These are phyloP conservation scores for Drosophila chauvacae DNA, from an alignment of 1,140 invertebrate species.

Conservation along the genomic window DNA sequence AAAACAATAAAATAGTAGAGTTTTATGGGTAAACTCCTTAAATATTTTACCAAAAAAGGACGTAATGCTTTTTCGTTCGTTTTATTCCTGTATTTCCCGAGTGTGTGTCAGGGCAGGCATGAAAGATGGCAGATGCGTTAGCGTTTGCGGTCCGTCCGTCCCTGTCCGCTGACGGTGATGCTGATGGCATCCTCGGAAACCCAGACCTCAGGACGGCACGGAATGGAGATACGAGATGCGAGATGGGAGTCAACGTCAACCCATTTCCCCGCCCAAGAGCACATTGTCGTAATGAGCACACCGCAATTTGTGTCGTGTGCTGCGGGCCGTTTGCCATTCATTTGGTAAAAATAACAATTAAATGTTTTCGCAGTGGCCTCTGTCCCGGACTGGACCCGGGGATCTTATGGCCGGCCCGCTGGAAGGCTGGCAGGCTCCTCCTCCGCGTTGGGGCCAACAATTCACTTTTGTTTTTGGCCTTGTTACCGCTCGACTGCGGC, in stretches of 20 bases:
- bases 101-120: slow-evolving; percentile 60
- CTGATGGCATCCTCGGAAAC: slow-evolving; percentile 27
- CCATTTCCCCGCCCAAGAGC: slow-evolving; percentile 29
- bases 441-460: slow-evolving; percentile 56
- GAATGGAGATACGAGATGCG: slow-evolving; percentile 11
- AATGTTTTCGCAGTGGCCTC: slow-evolving; percentile 80
- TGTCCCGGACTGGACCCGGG: slow-evolving; percentile 37
- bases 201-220: slow-evolving; percentile 11
- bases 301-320: slow-evolving; percentile 80
- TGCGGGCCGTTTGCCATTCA: slow-evolving; percentile 81
- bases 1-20: not conserved
- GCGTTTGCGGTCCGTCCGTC: slow-evolving; percentile 56
- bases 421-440: not conserved
- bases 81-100: not conserved
- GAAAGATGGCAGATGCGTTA: slow-evolving; percentile 76
- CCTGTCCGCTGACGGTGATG: slow-evolving; percentile 24
- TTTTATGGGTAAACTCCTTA: not conserved
- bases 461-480: slow-evolving; percentile 76
- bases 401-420: slow-evolving; percentile 20
- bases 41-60: not conserved
- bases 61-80: not conserved
- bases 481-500: slow-evolving; percentile 50
- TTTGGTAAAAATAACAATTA: slow-evolving; percentile 83
- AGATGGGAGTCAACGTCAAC: slow-evolving; percentile 15
- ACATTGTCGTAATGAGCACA: slow-evolving; percentile 79